Base-by-base conservation (phyloP, 2,888 invertebrate genomes). In the Brassicogethes aeneus region DNA sequence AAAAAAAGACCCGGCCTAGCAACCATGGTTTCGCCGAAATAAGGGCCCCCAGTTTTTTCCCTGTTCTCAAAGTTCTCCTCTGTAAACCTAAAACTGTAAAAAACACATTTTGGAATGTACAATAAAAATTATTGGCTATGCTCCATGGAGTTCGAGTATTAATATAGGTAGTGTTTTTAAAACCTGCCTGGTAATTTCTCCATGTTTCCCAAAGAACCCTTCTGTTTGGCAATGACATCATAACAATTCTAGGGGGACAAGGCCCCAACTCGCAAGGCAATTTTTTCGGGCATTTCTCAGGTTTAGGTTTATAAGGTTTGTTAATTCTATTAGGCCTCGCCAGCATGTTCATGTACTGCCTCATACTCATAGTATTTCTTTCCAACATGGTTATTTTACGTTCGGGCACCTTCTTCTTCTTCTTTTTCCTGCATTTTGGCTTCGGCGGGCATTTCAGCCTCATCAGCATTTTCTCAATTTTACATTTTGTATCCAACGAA, bases 211-310 rank as follows among this genome's bases (percentile, higher is more conserved):
- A 59, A 13, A 64, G 57, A 14, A 46, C 52, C 15, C 54, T 39
- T 45, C 61, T 63, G 3, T 47, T 54, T 1, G 64, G 64, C 10
- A 56, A 42, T 0, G 64, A 52, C 30, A 65, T 47, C 41, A 63
- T 55, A 2, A 57, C 50, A n/a, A 61, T 47, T 15, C 62, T 41
- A 2, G 64, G 61, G 2, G 62, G 56, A 42, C 62, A 60, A 2
- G 54, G 56, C 32, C 3, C 13, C 14, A 32, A 12, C 3, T 32
- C 3, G 32, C 32, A 32, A 5, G 32, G 7, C 10, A 23, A 23
- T 32, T 32, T 32, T 12, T 32, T 32, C 35, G 1, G 10, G 14
- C 14, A 23, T 8, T 30, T 33, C 43, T 13, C 36, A 36, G 2
- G 10, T 15, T 14, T 30, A 2, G 14, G 34, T 10, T 32, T 32